A percentile compares a stretch with the other conserved stretches of the same genome.
These are phyloP conservation scores for Edolisoma coerulescens DNA, from an alignment of 2,113 vertebrate species.

Conservation along the genomic window DNA sequence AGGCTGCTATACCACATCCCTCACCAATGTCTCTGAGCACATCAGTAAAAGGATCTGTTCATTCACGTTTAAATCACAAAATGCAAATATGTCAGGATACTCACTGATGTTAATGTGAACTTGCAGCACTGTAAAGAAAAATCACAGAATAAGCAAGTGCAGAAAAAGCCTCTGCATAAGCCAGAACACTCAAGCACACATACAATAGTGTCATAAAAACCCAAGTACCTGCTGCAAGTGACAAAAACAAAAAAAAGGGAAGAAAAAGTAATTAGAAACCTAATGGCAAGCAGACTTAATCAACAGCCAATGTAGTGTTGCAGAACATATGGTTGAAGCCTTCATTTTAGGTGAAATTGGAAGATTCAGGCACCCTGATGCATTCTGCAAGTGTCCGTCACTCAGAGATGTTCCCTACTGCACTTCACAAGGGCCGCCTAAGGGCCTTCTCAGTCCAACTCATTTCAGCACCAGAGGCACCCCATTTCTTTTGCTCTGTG, in stretches of 20 bases:
- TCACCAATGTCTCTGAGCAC: background rate
- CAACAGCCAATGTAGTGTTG: background rate
- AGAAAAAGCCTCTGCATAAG: background rate
- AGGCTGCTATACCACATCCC: background rate
- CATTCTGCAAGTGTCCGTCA: background rate
- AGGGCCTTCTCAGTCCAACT: background rate
- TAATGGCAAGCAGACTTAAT: slow-evolving; percentile 13
- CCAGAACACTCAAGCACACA: background rate
- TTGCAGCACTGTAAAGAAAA: slow-evolving; percentile 17
- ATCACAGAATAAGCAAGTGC: background rate
- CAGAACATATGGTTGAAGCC: background rate
- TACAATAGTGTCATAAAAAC: background rate
- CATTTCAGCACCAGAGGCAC: no score
- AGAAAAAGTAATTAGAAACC: background rate
- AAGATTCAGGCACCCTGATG: background rate
- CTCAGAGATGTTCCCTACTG: background rate
- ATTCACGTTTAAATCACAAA: background rate
- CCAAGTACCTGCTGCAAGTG: background rate
- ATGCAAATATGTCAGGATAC: background rate
- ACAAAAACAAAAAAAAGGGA: background rate
- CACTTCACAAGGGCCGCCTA: background rate
- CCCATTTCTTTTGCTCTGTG: background rate
- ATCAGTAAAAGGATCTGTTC: background rate
- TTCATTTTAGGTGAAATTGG: background rate
- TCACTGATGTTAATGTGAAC: background rate